phyloP scores from a whole-genome alignment of 2,113 vertebrate species.

The Hippoglossus stenolepis region DNA sequence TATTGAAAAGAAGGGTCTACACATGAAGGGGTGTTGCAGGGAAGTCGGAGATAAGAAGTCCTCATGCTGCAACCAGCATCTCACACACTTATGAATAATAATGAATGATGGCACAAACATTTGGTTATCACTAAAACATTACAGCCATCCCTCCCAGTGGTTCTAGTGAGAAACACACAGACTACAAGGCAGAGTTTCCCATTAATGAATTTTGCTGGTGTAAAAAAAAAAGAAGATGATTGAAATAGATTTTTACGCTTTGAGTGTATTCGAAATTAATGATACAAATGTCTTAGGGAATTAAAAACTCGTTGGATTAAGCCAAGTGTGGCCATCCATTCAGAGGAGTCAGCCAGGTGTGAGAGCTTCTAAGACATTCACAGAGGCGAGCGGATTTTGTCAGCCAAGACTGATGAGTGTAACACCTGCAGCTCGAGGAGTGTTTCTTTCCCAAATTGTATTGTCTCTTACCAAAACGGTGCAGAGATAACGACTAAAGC shows the following conservation, averaged over 20 bases:
- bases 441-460: slow-evolving; percentile 17
- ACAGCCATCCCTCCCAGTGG: neutral
- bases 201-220: slow-evolving; percentile 50
- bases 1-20: slow-evolving; percentile 47
- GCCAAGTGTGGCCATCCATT: slow-evolving; percentile 64
- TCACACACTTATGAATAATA: slow-evolving; percentile 28
- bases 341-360: slow-evolving; percentile 54
- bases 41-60: slow-evolving; percentile 32
- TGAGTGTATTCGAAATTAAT: slow-evolving; percentile 71
- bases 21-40: slow-evolving; percentile 29
- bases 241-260: slow-evolving; percentile 78
- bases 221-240: slow-evolving; percentile 47
- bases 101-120: slow-evolving; percentile 34
- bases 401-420: slow-evolving; percentile 17
- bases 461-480: slow-evolving; percentile 11
- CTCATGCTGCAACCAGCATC: slow-evolving; percentile 6
- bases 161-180: slow-evolving; percentile 7
- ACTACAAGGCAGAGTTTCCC: slow-evolving; percentile 27
- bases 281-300: slow-evolving; percentile 72
- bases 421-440: slow-evolving; percentile 31
- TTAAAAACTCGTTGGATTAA: slow-evolving; percentile 66
- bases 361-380: slow-evolving; percentile 45
- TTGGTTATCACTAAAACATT: slow-evolving; percentile 31
- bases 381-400: slow-evolving; percentile 21
- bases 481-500: neutral